These are phyloP conservation scores for Coboldia fuscipes DNA, from an alignment of 1,140 invertebrate species.

Conservation along the genomic window DNA sequence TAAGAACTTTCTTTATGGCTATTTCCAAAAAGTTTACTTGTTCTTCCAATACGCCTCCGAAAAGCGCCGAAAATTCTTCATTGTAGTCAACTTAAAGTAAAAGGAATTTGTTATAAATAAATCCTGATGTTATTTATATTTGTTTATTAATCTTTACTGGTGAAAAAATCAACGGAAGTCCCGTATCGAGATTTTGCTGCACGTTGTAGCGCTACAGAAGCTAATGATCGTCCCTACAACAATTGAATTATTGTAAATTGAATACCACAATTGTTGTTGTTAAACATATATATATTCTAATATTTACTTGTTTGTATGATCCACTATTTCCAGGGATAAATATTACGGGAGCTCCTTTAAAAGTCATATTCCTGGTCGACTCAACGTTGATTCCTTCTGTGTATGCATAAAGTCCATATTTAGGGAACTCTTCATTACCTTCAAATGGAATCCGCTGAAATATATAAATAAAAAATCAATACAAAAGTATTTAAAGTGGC, in stretches of 20 bases:
- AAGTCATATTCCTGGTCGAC: constrained; percentile 42
- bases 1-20: constrained; percentile 49
- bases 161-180: background rate
- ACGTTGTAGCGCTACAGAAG: constrained; percentile 66
- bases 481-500: background rate
- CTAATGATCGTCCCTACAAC: constrained; percentile 56
- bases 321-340: constrained; percentile 86
- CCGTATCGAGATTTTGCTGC: too few species aligned
- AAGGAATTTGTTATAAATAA: background rate
- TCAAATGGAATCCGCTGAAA: constrained; percentile 41
- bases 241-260: too few species aligned
- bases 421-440: constrained; percentile 36
- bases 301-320: constrained; percentile 75
- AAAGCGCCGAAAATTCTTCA: constrained; percentile 58
- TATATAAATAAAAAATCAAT: constrained; percentile 9
- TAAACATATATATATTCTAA: too few species aligned
- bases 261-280: too few species aligned
- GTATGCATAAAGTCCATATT: constrained; percentile 73
- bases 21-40: constrained; percentile 56
- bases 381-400: constrained; percentile 61
- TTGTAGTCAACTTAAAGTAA: constrained; percentile 42
- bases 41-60: constrained; percentile 50
- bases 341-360: constrained; percentile 71
- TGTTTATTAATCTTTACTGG: background rate
- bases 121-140: background rate